Conservation (phyloP, 2,113 vertebrate genomes). For the Python bivittatus region DNA sequence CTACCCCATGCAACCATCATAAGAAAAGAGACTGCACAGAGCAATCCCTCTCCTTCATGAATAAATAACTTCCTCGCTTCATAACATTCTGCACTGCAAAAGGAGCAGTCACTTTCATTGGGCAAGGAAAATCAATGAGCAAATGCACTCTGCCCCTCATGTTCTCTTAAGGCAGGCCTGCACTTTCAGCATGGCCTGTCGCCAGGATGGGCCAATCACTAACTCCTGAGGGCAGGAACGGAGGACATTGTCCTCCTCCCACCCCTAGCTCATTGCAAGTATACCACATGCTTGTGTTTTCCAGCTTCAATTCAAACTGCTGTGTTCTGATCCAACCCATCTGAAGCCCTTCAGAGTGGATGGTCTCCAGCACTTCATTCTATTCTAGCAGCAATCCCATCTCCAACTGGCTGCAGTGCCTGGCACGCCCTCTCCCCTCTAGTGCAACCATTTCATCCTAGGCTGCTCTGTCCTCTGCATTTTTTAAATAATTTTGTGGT, state of each 20-base stretch:
- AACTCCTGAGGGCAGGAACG: background rate
- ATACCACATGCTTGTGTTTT: background rate
- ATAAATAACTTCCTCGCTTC: background rate
- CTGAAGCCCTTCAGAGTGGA: background rate
- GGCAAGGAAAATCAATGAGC: background rate
- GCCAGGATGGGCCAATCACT: background rate
- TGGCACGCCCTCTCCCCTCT: background rate
- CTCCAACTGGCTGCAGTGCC: background rate
- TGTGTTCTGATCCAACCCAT: background rate
- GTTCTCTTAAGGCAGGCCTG: background rate
- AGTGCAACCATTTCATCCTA: background rate
- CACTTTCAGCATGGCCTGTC: background rate
- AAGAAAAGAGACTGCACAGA: background rate
- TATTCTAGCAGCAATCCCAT: background rate
- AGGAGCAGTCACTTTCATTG: background rate
- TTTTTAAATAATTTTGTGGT: background rate
- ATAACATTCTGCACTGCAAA: background rate
- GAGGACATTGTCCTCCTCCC: background rate
- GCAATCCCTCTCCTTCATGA: background rate
- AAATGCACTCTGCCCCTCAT: background rate
- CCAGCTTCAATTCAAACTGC: background rate
- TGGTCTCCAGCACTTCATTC: background rate
- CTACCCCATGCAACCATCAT: background rate
- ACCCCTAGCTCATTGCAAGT: background rate
- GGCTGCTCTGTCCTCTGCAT: background rate